Conservation (phyloP, 2,113 vertebrate species). For the Cygnus buccinator region DNA sequence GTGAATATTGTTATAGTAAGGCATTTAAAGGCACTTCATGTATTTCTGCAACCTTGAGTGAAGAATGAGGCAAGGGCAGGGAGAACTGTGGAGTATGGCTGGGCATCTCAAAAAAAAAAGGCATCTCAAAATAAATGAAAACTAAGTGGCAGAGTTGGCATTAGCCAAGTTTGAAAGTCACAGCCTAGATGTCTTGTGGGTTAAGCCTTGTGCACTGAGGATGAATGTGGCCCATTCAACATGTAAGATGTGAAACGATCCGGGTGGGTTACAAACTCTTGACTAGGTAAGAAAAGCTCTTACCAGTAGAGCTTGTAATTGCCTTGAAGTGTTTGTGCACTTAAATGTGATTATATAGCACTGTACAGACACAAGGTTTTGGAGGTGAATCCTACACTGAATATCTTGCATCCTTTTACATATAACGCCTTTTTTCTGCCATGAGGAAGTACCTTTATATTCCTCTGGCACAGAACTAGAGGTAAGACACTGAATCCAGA, state of each 20-base stretch:
- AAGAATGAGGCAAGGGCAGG: not conserved
- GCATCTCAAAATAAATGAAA: not conserved
- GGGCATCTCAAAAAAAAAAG: too few species aligned
- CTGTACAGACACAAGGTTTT: not conserved
- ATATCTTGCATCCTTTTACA: not conserved
- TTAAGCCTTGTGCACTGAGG: not conserved
- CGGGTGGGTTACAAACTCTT: not conserved
- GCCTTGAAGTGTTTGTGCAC: not conserved
- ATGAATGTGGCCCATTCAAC: too few species aligned
- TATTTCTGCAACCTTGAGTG: not conserved
- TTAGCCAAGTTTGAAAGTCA: not conserved
- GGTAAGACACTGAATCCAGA: not conserved
- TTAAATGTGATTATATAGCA: rapidly evolving
- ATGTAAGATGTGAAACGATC: not conserved
- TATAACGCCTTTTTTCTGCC: not conserved
- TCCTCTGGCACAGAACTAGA: not conserved
- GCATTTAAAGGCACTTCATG: not conserved
- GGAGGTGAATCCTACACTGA: not conserved
- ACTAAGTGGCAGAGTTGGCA: not conserved
- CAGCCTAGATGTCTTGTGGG: rapidly evolving
- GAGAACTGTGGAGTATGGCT: not conserved
- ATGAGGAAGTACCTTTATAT: not conserved
- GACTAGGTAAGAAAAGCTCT: not conserved
- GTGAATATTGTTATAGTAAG: not conserved
- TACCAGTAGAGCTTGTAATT: not conserved